Percentiles rank a stretch among this genome's conserved stretches.
Conservation (phyloP, 2,113 vertebrate genomes). For the Pandion haliaetus region DNA sequence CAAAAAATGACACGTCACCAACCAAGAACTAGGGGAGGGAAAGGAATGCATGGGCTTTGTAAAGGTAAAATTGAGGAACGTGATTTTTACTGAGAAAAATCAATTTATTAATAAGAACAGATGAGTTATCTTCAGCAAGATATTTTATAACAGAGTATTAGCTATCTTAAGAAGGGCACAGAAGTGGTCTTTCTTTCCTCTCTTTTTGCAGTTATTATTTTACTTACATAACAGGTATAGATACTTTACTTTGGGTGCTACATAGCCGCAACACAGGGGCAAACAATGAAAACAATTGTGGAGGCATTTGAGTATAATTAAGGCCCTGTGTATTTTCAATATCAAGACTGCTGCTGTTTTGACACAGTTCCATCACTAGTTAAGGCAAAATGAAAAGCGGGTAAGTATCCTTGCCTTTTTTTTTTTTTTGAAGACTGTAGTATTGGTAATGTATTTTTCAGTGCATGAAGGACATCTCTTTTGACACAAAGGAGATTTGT, state of each 20-base stretch:
- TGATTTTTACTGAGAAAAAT: background rate
- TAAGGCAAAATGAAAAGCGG: background rate
- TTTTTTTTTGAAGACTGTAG: too few relatives aligned
- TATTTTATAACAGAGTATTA: background rate
- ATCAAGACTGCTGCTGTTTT: background rate
- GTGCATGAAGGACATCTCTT: background rate
- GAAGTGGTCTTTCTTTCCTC: background rate
- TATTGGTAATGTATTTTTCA: background rate
- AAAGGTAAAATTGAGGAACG: background rate
- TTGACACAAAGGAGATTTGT: background rate
- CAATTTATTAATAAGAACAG: background rate
- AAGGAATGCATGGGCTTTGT: background rate
- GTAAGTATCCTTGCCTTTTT: rapidly evolving
- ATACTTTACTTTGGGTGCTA: background rate
- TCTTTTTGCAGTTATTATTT: background rate
- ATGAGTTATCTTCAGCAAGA: background rate
- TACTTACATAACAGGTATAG: background rate
- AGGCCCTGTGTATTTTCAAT: background rate
- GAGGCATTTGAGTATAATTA: background rate
- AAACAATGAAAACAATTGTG: background rate
- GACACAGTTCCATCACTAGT: background rate
- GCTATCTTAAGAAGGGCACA: background rate
- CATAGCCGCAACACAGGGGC: background rate
- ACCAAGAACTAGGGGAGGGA: rapidly evolving
- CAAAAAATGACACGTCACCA: background rate